phyloP scores from a whole-genome alignment of 2,888 invertebrate genomes.

The Isoperla grammatica region DNA sequence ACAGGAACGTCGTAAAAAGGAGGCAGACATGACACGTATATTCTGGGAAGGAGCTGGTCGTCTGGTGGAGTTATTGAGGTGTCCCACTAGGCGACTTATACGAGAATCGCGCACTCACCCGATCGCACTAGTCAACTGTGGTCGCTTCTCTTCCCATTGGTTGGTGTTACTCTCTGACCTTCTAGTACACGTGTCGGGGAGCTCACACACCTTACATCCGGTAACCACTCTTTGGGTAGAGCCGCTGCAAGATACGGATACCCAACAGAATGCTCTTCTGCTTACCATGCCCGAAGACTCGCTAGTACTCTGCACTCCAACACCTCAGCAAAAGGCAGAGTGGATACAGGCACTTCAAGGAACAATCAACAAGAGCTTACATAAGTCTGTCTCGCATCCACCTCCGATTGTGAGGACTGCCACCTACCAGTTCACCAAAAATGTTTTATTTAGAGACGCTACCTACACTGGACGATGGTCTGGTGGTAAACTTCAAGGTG shows the following conservation, averaged over 20 bases:
- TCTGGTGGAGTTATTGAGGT: conserved; percentile 55
- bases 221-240: conserved; percentile 77
- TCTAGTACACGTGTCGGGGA: conserved; percentile 68
- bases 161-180: conserved; percentile 78
- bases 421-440: conserved; percentile 65
- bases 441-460: conserved; percentile 66
- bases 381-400: conserved; percentile 55
- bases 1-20: conserved; percentile 50
- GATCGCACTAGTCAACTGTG: conserved; percentile 61
- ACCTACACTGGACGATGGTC: conserved; percentile 73
- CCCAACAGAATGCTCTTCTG: conserved; percentile 55
- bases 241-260: conserved; percentile 59
- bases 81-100: conserved; percentile 65
- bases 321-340: conserved; percentile 66
- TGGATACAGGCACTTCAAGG: conserved; percentile 73
- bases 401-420: conserved; percentile 69
- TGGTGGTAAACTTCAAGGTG: conserved; percentile 77
- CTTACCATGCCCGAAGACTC: conserved; percentile 75
- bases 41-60: conserved; percentile 72
- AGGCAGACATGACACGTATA: conserved; percentile 62
- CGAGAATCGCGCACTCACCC: conserved; percentile 69
- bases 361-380: conserved; percentile 63
- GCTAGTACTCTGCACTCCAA: conserved; percentile 59
- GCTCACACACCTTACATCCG: conserved; percentile 59
- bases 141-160: conserved; percentile 70